phyloP scores from a whole-genome alignment of 2,113 vertebrate genomes.

The Antigone vipio region DNA sequence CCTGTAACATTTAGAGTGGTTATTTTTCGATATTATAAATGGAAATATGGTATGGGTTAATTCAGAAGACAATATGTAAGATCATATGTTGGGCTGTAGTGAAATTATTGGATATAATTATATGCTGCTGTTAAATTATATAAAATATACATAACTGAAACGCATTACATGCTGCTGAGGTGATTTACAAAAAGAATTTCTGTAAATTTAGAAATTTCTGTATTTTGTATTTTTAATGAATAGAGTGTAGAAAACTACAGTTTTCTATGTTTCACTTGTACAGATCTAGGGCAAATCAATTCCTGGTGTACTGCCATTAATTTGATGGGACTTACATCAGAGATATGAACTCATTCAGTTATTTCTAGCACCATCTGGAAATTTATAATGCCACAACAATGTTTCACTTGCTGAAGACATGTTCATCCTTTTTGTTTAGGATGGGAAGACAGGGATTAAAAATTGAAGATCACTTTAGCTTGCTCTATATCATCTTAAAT shows the following conservation, averaged over 20 bases:
- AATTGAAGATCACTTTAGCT: conserved; percentile 8
- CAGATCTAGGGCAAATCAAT: neutral
- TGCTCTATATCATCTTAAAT: conserved; percentile 5
- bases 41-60: neutral
- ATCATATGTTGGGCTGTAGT: neutral
- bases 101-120: neutral
- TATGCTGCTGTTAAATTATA: neutral
- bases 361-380: conserved; percentile 40
- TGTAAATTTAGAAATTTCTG: neutral
- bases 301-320: neutral
- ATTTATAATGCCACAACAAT: conserved; percentile 20
- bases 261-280: neutral
- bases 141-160: neutral
- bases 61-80: neutral
- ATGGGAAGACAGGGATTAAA: conserved; percentile 16
- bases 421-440: conserved; percentile 11
- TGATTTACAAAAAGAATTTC: neutral
- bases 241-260: neutral
- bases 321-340: conserved; percentile 10
- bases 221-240: neutral
- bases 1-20: neutral
- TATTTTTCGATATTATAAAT: neutral
- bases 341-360: conserved; percentile 13
- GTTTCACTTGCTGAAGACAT: conserved; percentile 8
- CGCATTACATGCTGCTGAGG: neutral